Percentiles rank a stretch among this genome's conserved stretches.
Evolutionary conservation across 2,113 vertebrate species (phyloP).

Genomic region (Phaethornis superciliosus): DNA sequence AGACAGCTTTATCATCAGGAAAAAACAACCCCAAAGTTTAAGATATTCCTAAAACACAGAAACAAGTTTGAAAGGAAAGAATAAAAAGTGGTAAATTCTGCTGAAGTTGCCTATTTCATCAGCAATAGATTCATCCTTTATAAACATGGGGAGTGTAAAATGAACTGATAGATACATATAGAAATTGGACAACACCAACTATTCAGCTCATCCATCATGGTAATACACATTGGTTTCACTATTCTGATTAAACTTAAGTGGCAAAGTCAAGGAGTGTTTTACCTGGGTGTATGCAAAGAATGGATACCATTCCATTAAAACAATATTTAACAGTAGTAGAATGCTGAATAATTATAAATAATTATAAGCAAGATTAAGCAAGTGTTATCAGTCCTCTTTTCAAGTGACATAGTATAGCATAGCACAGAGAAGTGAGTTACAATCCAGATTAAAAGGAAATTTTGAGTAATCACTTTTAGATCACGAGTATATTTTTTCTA

Average conservation of each 20-base stretch:
- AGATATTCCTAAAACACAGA: too few species aligned
- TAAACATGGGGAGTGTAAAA: not conserved
- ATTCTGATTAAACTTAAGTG: not conserved
- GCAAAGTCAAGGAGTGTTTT: slow-evolving; percentile 28
- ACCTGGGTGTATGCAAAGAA: not conserved
- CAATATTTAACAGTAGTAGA: slow-evolving; percentile 31
- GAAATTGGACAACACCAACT: not conserved
- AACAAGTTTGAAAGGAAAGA: not conserved
- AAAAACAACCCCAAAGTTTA: not conserved
- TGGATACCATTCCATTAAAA: slow-evolving; percentile 26
- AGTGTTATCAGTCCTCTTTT: not conserved
- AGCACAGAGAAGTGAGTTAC: not conserved
- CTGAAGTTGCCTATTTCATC: not conserved
- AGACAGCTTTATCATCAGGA: not conserved
- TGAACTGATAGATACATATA: slow-evolving; percentile 18
- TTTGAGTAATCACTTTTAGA: not conserved
- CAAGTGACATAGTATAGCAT: not conserved
- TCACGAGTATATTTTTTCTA: not conserved
- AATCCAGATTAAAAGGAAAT: not conserved
- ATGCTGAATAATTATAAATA: slow-evolving; percentile 14
- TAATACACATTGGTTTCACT: not conserved
- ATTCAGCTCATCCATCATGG: not conserved
- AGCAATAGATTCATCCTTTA: not conserved
- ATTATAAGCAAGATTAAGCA: not conserved
- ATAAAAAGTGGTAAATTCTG: not conserved